Evolutionary conservation across 2,113 vertebrate genomes (phyloP), one percentile per base, ranked within the genome.

Genomic region (Cyanistes caeruleus): DNA sequence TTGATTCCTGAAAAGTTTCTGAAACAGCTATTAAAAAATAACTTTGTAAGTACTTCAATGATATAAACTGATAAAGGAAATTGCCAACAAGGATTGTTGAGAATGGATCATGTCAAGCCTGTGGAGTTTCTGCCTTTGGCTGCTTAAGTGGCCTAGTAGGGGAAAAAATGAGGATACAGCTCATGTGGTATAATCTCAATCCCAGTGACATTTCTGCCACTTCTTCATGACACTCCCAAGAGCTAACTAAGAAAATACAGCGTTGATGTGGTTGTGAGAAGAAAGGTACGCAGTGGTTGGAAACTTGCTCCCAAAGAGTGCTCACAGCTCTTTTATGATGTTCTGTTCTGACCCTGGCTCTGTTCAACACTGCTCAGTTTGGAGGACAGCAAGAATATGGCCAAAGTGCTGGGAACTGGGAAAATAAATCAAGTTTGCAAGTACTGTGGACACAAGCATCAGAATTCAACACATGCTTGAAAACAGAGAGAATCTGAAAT

Each of bases 351-450:
- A 20, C 27, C 56, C 17, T 65, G 35, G 25, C 39, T 39, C 28
- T 81, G 35, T 15, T 74, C 70, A 76, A 53, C 44, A 51, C n/a
- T 72, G 59, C 28, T 59, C 10, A 14, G 44, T 44, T 25, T 59
- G 63, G 23, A 59, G 48, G 35, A 73, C 49, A 35, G 15, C 0
- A 0, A 59, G 53, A n/a, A 67, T 22, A 11, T 5, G 10, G 20
- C 46, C 62, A 37, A 4, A 53, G 35, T 31, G 22, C 27, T 51
- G 43, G 63, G 25, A 27, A 64, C 43, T 37, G 23, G 53, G 63
- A 55, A n/a, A 55, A 64, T 10, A 77, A 63, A 51, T 35, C 49
- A 65, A 59, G 33, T 21, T 41, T 86, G 27, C 17, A 74, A 56
- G 10, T 43, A 37, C n/a, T 33, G 17, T 39, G 44, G 28, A 55